These are phyloP conservation scores for Ephialtes manifestator DNA, from an alignment of 2,888 invertebrate species.

Conservation along the genomic window DNA sequence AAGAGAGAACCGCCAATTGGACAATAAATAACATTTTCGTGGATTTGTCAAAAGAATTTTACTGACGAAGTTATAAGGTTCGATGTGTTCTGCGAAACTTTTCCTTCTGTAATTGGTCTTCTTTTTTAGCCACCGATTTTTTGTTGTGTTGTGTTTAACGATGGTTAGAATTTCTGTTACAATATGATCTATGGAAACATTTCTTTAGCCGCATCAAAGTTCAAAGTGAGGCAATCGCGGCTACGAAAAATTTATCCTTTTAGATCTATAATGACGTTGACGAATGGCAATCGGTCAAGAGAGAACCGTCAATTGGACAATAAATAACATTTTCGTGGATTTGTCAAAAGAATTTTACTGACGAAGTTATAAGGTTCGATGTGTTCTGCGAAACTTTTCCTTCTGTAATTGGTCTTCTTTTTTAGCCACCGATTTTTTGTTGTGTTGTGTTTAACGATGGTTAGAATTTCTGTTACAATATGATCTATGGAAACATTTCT, in stretches of 20 bases:
- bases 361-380: background rate
- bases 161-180: background rate
- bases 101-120: background rate
- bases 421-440: background rate
- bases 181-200: background rate
- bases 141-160: background rate
- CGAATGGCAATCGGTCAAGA: conserved; percentile 7
- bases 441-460: background rate
- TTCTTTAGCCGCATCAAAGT: background rate
- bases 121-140: no score
- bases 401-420: no score
- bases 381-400: background rate
- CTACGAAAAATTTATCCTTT: conserved; percentile 8
- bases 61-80: background rate
- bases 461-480: background rate
- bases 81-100: background rate
- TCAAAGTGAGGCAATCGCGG: background rate
- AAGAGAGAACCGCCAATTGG: conserved; percentile 32
- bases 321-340: conserved; percentile 34
- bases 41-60: conserved; percentile 2
- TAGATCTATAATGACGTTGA: conserved; percentile 4
- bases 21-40: conserved; percentile 40
- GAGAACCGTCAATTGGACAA: conserved; percentile 35
- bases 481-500: background rate
- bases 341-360: background rate